Evolutionary conservation across 2,113 vertebrate genomes (phyloP).

Genomic region (Solea solea): DNA sequence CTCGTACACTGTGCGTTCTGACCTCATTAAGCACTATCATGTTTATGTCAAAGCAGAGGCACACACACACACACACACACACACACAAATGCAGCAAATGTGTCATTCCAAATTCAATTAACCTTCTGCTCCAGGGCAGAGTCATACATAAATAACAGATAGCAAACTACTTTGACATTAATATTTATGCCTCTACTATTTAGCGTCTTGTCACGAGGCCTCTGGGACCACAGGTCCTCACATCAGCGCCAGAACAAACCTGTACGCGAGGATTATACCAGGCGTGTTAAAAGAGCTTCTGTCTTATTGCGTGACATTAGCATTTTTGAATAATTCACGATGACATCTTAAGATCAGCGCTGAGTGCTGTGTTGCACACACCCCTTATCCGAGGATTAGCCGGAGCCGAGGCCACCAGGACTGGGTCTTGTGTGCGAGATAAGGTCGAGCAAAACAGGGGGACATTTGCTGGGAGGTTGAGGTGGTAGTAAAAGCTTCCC

Average conservation of each 20-base stretch:
- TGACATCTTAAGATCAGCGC: constrained; percentile 30
- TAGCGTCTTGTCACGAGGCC: constrained; percentile 40
- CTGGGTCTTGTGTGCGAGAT: constrained; percentile 12
- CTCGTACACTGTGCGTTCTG: constrained; percentile 26
- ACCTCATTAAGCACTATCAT: constrained; percentile 56
- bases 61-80: constrained; percentile 4
- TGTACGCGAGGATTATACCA: constrained; percentile 55
- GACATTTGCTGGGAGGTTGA: constrained; percentile 37
- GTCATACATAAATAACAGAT: constrained; percentile 63
- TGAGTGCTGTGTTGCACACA: constrained; percentile 47
- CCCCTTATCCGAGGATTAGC: constrained; percentile 58
- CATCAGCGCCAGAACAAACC: constrained; percentile 18
- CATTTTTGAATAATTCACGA: constrained; percentile 64
- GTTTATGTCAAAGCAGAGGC: constrained; percentile 47
- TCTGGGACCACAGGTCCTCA: constrained; percentile 24
- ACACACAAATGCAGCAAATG: constrained; percentile 24
- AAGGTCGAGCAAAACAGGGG: constrained; percentile 49
- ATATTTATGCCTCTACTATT: constrained; percentile 67
- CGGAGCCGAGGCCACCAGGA: constrained; percentile 7
- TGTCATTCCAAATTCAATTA: constrained; percentile 72
- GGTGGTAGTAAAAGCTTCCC: constrained; percentile 64
- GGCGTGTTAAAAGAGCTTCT: constrained; percentile 22
- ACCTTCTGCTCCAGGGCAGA: constrained; percentile 51
- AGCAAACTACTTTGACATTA: constrained; percentile 62
- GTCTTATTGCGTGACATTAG: constrained; percentile 67